Percentiles rank a stretch among this genome's conserved stretches.
phyloP scores from a whole-genome alignment of 1,140 invertebrate genomes.

The Physella acuta region DNA sequence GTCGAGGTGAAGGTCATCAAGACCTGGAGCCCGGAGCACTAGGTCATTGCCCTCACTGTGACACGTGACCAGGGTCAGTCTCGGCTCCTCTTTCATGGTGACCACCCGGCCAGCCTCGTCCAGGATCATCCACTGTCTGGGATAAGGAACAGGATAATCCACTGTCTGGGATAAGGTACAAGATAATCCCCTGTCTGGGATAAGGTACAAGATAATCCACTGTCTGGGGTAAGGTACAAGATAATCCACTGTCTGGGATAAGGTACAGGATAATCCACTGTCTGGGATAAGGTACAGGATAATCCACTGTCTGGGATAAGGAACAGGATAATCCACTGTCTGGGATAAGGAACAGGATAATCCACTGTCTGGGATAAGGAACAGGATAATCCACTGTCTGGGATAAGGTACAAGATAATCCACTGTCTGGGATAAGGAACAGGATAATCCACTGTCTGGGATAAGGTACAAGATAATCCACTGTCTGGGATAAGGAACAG shows the following conservation, averaged over 20 bases:
- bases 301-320: background rate
- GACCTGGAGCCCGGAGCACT: background rate
- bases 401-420: too few relatives aligned
- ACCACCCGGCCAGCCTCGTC: background rate
- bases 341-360: too few relatives aligned
- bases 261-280: background rate
- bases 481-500: too few relatives aligned
- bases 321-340: too few relatives aligned
- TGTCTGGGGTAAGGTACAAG: background rate
- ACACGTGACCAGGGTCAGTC: constrained; percentile 2
- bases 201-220: background rate
- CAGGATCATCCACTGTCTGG: constrained; percentile 25
- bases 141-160: background rate
- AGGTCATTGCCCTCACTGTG: background rate
- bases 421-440: too few relatives aligned
- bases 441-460: too few relatives aligned
- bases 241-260: background rate
- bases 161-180: background rate
- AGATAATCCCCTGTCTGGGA: background rate
- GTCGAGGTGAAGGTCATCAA: background rate
- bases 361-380: too few relatives aligned
- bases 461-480: too few relatives aligned
- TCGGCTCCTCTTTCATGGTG: constrained; percentile 8
- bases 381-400: too few relatives aligned
- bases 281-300: background rate